Evolutionary conservation across 2,113 vertebrate genomes (phyloP).

Genomic region (Mesocricetus auratus): DNA sequence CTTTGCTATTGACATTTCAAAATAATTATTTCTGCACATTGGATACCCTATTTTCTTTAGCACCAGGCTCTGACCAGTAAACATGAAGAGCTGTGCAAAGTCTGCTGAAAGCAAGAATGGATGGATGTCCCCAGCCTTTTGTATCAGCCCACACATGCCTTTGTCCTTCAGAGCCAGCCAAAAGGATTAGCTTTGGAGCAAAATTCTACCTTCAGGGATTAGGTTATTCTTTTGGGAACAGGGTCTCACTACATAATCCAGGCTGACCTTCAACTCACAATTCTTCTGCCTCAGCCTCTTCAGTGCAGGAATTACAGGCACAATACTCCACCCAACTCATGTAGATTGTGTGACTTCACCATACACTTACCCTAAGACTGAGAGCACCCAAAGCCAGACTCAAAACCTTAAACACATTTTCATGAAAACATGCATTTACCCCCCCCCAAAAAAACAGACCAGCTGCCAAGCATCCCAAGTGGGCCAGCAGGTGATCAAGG

Average conservation of each 20-base stretch:
- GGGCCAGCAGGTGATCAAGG: not conserved
- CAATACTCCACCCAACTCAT: not conserved
- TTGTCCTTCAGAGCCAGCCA: not conserved
- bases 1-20: not conserved
- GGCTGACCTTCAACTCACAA: not conserved
- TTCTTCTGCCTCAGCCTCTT: not conserved
- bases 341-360: not conserved
- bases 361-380: not conserved
- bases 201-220: not conserved
- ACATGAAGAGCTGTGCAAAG: not conserved
- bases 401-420: not conserved
- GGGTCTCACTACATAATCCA: not conserved
- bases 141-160: not conserved
- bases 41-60: not conserved
- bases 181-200: not conserved
- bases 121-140: not conserved
- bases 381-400: not conserved
- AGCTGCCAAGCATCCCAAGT: not conserved
- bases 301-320: not conserved
- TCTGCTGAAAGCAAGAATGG: not conserved
- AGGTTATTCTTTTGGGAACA: not conserved
- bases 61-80: not conserved
- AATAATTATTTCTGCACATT: not conserved
- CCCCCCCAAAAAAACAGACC: not conserved
- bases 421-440: not conserved